A percentile compares a stretch with the other conserved stretches of the same genome.
phyloP scores from a whole-genome alignment of 2,797 vertebrate genomes.

The Danio tinwini region DNA sequence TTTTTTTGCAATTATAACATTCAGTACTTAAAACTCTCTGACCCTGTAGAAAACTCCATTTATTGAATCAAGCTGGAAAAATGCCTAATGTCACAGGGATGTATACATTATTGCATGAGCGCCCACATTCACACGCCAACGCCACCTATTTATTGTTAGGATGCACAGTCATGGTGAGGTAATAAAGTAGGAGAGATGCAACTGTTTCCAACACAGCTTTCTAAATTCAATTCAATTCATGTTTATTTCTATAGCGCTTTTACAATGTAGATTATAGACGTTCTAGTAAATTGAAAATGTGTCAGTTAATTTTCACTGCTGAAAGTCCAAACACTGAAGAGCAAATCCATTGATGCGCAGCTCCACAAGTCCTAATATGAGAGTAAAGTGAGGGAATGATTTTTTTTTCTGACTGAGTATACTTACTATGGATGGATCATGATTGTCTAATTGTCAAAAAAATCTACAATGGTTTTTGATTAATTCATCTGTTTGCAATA shows the following conservation, averaged over 20 bases:
- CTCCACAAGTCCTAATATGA: background rate
- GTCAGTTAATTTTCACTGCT: no score
- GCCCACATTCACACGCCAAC: background rate
- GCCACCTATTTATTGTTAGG: background rate
- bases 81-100: background rate
- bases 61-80: conserved; percentile 1
- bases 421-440: background rate
- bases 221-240: no score
- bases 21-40: background rate
- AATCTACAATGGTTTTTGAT: background rate
- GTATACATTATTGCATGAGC: conserved; percentile 1
- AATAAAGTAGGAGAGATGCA: background rate
- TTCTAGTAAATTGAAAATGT: no score
- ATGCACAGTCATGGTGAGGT: background rate
- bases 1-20: background rate
- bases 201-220: background rate
- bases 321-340: no score
- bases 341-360: no score
- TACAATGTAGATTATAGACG: no score
- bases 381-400: background rate
- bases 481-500: background rate
- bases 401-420: background rate
- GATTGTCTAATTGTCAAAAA: background rate
- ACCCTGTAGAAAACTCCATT: background rate
- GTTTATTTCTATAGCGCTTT: no score